Conservation (phyloP, 1,140 invertebrate species). For the Rhagoletis pomonella region DNA sequence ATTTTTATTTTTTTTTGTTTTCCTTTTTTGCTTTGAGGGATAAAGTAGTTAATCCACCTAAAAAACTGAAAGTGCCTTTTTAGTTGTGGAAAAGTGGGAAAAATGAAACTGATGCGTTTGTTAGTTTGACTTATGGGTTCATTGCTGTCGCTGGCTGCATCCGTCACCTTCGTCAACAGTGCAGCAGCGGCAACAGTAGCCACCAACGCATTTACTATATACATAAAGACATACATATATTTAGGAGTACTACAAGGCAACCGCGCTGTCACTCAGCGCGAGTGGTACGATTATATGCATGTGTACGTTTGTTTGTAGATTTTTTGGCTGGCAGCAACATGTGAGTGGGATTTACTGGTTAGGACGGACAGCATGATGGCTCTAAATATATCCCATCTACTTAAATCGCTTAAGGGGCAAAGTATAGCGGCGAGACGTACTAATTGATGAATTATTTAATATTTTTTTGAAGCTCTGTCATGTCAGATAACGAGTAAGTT, state of each 20-base stretch:
- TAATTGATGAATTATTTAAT: constrained; percentile 39
- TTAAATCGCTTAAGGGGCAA: constrained; percentile 11
- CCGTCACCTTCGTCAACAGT: constrained; percentile 32
- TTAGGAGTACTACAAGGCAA: not conserved
- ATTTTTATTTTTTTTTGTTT: not conserved
- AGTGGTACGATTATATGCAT: not conserved
- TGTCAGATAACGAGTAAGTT: not conserved
- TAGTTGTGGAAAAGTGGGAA: constrained; percentile 16
- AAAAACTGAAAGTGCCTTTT: constrained; percentile 51
- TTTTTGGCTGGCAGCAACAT: constrained; percentile 22
- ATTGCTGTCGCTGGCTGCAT: constrained; percentile 62
- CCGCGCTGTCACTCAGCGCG: not conserved
- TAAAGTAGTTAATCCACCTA: constrained; percentile 49
- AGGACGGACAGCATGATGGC: not conserved
- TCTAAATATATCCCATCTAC: constrained; percentile 42
- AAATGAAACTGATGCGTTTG: constrained; percentile 37
- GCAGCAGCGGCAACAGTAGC: not conserved
- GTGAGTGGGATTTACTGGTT: constrained; percentile 32
- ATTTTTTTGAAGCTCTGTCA: not conserved
- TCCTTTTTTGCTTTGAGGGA: constrained; percentile 19
- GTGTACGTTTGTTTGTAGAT: not conserved
- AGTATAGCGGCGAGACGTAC: constrained; percentile 22
- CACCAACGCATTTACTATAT: constrained; percentile 24
- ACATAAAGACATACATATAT: not conserved
- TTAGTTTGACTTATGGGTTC: constrained; percentile 72